Base-by-base conservation (phyloP, 1,140 invertebrate genomes). In the Drosophila bifasciata region DNA sequence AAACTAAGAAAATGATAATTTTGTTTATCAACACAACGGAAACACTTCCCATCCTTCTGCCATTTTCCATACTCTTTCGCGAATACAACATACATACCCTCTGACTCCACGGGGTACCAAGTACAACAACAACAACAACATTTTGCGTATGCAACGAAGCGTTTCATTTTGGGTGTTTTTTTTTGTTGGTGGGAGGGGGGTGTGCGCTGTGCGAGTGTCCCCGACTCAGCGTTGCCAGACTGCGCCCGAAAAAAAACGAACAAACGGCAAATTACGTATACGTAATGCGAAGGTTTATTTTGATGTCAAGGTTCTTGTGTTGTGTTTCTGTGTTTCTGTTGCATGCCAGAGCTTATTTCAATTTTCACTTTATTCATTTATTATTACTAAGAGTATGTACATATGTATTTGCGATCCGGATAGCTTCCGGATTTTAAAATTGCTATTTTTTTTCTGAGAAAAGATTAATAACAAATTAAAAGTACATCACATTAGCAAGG, bases 381-480 rank as follows among this genome's bases (percentile, higher is more conserved):
- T 60, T 67, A 67, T 55, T 76, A 67, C 51, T 76, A 50, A 67
- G 50, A 60, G 13, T n/a, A n/a, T n/a, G n/a, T n/a, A n/a, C n/a
- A 41, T 28, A 11, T 32, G 7, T 51, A 28, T 64, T 17, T 66
- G 23, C 44, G 48, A 23, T 59, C n/a, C n/a, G n/a, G 45, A 57
- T 64, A 52, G 71, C 75, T 85, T 85, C 83, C 83, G 83, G 83
- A 79, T 88, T 84, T 76, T 62, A 76, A 72, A 52, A 69, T 25
- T 46, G 66, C 43, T n/a, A n/a, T n/a, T 19, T 57, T 16, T 57
- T 21, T 48, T 70, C 81, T 78, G 78, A 78, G 78, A 75, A 75
- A 79, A 73, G 71, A 88, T 86, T 88, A 86, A 86, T 86, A 88
- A 88, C 71, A 88, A 66, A 86, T 88, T 59, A 81, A 80, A 74